phyloP scores from a whole-genome alignment of 2,888 invertebrate species.

The Empis livida region DNA sequence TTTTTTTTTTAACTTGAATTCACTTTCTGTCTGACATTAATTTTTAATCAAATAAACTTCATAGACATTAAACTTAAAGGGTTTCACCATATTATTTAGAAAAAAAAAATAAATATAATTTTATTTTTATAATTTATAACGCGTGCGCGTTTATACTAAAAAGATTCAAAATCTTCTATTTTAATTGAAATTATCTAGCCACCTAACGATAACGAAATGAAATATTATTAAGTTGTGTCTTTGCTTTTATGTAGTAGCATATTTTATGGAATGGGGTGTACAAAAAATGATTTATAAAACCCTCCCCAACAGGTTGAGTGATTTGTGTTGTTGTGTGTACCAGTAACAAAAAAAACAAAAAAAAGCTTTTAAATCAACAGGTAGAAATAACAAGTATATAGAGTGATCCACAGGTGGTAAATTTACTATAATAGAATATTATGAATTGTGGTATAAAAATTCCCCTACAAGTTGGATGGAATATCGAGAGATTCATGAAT shows the following conservation, averaged over 20 bases:
- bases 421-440: too few relatives aligned
- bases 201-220: constrained; percentile 16
- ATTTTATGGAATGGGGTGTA: constrained; percentile 6
- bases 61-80: too few relatives aligned
- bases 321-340: constrained; percentile 7
- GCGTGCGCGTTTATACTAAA: not conserved
- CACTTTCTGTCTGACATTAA: constrained; percentile 4
- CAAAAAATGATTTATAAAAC: constrained; percentile 7
- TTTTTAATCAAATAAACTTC: too few relatives aligned
- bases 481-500: too few relatives aligned
- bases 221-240: constrained; percentile 13
- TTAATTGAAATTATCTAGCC: not conserved
- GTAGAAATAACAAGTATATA: too few relatives aligned
- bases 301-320: constrained; percentile 10
- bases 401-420: too few relatives aligned
- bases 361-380: too few relatives aligned
- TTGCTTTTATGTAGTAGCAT: constrained; percentile 11
- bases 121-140: not conserved
- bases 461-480: too few relatives aligned
- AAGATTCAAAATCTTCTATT: not conserved
- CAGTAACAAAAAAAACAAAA: too few relatives aligned
- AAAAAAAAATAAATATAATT: too few relatives aligned
- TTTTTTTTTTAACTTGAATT: constrained; percentile 3
- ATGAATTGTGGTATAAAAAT: too few relatives aligned
- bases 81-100: too few relatives aligned